Evolutionary conservation across 2,113 vertebrate species (phyloP).

Genomic region (Ophthalmolycus amberensis): DNA sequence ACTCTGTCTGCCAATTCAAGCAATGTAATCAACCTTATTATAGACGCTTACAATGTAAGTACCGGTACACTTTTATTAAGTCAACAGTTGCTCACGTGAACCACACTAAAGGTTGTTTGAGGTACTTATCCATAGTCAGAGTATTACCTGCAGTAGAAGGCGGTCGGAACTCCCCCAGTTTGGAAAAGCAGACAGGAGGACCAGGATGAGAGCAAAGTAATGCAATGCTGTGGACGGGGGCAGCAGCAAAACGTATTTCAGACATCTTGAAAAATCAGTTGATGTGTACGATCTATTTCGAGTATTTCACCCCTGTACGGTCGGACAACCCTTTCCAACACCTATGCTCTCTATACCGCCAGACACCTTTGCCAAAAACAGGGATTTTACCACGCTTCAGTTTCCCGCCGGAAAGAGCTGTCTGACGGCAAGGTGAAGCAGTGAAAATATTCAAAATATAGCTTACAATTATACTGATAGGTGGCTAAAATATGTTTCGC

Average conservation of each 20-base stretch:
- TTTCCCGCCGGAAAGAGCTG: too few relatives aligned
- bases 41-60: slow-evolving; percentile 98
- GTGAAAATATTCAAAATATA: too few relatives aligned
- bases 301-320: background rate
- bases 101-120: background rate
- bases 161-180: background rate
- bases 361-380: background rate
- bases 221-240: background rate
- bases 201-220: background rate
- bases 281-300: background rate
- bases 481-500: too few relatives aligned
- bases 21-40: slow-evolving; percentile 97
- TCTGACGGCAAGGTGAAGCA: too few relatives aligned
- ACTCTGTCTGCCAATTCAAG: slow-evolving; percentile 96
- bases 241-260: background rate
- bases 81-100: background rate
- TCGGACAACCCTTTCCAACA: background rate
- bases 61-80: slow-evolving; percentile 35
- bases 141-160: background rate
- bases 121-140: background rate
- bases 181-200: background rate
- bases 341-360: background rate
- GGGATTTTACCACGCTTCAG: too few relatives aligned
- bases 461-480: too few relatives aligned
- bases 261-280: background rate